phyloP scores from a whole-genome alignment of 2,797 vertebrate genomes.

The Gallirallus australis region DNA sequence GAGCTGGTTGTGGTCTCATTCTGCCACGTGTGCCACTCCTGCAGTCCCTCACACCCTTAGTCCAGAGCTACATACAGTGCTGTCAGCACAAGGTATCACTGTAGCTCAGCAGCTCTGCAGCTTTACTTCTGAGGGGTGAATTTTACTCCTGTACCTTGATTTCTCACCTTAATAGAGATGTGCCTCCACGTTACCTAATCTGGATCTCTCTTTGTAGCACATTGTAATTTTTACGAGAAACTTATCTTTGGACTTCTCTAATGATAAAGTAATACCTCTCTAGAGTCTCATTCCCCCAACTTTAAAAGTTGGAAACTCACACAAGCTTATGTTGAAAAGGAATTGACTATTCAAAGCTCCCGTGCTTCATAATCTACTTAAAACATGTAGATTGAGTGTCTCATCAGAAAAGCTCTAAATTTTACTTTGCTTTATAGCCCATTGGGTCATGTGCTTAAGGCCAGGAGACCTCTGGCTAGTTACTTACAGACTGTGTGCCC shows the following conservation, averaged over 20 bases:
- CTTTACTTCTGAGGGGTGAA: neutral
- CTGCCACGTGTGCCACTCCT: neutral
- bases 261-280: slow-evolving; percentile 66
- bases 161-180: slow-evolving; percentile 27
- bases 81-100: neutral
- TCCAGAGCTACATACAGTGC: neutral
- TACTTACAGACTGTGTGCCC: slow-evolving; percentile 15
- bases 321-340: slow-evolving; percentile 54
- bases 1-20: neutral
- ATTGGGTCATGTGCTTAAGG: slow-evolving; percentile 46
- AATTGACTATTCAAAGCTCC: slow-evolving; percentile 66
- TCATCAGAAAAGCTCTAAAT: slow-evolving; percentile 59
- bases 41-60: neutral
- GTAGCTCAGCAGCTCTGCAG: neutral
- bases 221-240: slow-evolving; percentile 39
- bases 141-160: neutral
- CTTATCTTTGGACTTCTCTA: slow-evolving; percentile 40
- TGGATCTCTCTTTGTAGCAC: slow-evolving; percentile 12
- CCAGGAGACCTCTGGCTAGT: slow-evolving; percentile 41
- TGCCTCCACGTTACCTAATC: neutral
- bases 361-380: slow-evolving; percentile 67
- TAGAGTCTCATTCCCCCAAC: slow-evolving; percentile 43
- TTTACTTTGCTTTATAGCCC: slow-evolving; percentile 27
- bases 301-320: slow-evolving; percentile 51
- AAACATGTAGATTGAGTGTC: slow-evolving; percentile 58